Evolutionary conservation across 2,113 vertebrate genomes (phyloP), one percentile per base, ranked within the genome.

Genomic region (Pseudorhombus dupliciocellatus): DNA sequence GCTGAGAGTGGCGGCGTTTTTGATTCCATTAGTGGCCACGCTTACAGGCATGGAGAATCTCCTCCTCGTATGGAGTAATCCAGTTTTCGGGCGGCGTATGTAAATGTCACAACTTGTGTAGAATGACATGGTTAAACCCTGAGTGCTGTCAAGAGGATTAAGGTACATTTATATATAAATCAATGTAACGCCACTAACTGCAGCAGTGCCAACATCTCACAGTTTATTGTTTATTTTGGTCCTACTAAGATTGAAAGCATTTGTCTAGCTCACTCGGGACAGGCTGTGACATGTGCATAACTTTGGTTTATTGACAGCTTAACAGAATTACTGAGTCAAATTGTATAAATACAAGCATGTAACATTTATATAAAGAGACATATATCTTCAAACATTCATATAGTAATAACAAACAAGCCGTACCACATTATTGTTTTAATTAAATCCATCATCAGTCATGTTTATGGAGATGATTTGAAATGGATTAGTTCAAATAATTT

Each of bases 21-120:
- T 72, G 52, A 85, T 82, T 83, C 54, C 73, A 70, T 82, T 73
- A 65, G 46, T 6, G 18, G 8, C 15, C 51, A 75, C 54, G 15
- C 21, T 79, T 31, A 46, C 66, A 65, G 28, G 46, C 51, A 55
- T 25, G 68, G 50, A 61, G n/a, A 44, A 42, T 56, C 44, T 67
- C 24, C 61, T 58, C 54, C 24, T 77, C 68, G 73, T 81, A 51
- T n/a, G 16, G 30, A 7, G 20, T 75, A 70, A 81, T 81, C 51
- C 54, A 56, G 24, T 81, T 79, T 69, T 65, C 53, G 10, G 64
- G 63, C 14, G 1, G 16, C 10, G 1, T 3, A 12, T 66, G 50
- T 68, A 66, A 81, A 80, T 78, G 74, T 66, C 61, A 53, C 30
- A 75, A 75, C 3, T 46, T 54, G 30, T 68, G 77, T 24, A 57